Base-by-base conservation (phyloP, 1,140 invertebrate species). In the Apis laboriosa region DNA sequence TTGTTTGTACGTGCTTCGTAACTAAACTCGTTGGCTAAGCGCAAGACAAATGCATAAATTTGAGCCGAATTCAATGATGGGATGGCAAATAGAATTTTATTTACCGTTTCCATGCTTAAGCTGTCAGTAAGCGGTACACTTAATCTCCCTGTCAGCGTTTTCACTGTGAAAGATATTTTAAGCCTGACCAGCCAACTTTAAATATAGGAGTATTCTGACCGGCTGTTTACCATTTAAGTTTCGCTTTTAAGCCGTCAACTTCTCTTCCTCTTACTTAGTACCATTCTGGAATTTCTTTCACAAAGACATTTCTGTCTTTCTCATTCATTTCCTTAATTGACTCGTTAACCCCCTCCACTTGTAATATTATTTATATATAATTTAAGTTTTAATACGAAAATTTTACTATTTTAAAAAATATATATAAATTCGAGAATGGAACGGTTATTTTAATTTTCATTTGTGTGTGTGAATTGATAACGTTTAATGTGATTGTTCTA, bases 81-180 rank as follows among this genome's bases (percentile, higher is more conserved):
- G 0, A 73, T 13, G n/a, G 68, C 51, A 80, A 80, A 80, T 19
- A 80, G 70, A 73, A 80, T 80, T 73, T 73, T 64, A 80, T 73
- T 73, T 73, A 64, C 68, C 58, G 43, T 73, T 34, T 8, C 24
- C 12, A 58, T 24, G 60, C 21, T 80, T 61, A 61, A 80, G 49
- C 58, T 80, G 77, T 73, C 77, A 63, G 58, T 73, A 19, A 21
- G 49, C 28, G 68, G 0, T 73, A 68, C 77, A 73, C 68, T 73
- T 80, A 34, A 72, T 80, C 77, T 64, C 21, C 21, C 21, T 51
- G 68, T 73, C 68, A 28, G 60, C n/a, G 68, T 73, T 73, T 55
- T 21, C 49, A 21, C 55, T 24, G 13, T 51, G 21, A 9, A 1
- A n/a, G 66, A 78, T 80, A 80, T 73, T 73, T 80, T 73, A 72